Evolutionary conservation across 1,140 invertebrate genomes (phyloP).

Genomic region (Ctenoplectra terminalis): DNA sequence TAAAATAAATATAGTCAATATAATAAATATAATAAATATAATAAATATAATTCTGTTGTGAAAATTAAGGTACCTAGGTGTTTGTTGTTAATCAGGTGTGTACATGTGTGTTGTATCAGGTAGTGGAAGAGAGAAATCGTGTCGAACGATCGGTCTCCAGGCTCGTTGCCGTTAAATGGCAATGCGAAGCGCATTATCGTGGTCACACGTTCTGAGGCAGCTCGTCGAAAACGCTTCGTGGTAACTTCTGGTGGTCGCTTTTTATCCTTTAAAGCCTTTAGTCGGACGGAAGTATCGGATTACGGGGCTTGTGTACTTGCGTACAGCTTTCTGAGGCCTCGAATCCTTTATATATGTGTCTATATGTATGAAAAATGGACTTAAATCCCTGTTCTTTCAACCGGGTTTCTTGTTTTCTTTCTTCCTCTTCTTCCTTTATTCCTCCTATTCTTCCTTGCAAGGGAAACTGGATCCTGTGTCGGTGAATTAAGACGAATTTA

Average conservation of each 20-base stretch:
- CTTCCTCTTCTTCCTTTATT: not conserved
- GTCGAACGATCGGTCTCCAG: conserved; percentile 62
- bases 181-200: conserved; percentile 57
- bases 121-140: not conserved
- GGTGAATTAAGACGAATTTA: conserved; percentile 50
- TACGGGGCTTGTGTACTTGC: conserved; percentile 30
- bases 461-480: not conserved
- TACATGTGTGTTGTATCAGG: too few relatives aligned
- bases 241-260: conserved; percentile 51
- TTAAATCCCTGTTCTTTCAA: conserved; percentile 28
- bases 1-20: too few relatives aligned
- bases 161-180: conserved; percentile 62
- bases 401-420: not conserved
- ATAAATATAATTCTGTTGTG: too few relatives aligned
- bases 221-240: conserved; percentile 28
- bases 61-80: too few relatives aligned
- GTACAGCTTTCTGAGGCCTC: conserved; percentile 8
- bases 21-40: too few relatives aligned
- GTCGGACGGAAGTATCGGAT: conserved; percentile 56
- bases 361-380: conserved; percentile 35
- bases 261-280: conserved; percentile 57
- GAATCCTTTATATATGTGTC: conserved; percentile 1
- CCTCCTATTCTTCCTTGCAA: too few relatives aligned
- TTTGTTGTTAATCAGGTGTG: too few relatives aligned
- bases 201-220: conserved; percentile 43